Evolutionary conservation across 1,140 invertebrate species (phyloP).

Genomic region (Caerostris darwini): DNA sequence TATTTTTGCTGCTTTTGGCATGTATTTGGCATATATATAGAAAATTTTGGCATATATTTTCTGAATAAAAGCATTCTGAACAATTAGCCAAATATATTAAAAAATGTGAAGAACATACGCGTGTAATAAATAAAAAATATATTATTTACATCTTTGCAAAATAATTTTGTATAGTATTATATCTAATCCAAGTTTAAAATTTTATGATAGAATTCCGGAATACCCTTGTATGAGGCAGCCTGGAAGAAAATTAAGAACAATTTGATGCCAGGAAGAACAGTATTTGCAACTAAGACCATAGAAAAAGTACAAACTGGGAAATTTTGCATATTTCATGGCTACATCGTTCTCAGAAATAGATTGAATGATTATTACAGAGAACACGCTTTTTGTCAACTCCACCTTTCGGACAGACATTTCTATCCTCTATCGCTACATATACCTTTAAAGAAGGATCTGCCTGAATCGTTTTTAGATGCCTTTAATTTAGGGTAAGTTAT

Average conservation of each 20-base stretch:
- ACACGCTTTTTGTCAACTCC: neutral
- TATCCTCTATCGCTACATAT: neutral
- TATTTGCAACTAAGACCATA: neutral
- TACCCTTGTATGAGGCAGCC: neutral
- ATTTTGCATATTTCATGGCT: slow-evolving; percentile 29
- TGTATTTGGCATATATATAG: too few species aligned
- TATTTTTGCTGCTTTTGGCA: too few species aligned
- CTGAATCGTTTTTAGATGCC: neutral
- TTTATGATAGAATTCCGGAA: neutral
- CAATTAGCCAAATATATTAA: too few species aligned
- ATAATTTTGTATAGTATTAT: too few species aligned
- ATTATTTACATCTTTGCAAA: too few species aligned
- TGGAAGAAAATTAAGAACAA: slow-evolving; percentile 43
- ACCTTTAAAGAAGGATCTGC: neutral
- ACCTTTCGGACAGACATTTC: neutral
- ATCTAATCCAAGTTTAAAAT: too few species aligned
- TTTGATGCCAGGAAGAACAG: neutral
- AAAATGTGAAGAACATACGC: too few species aligned
- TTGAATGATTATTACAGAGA: neutral
- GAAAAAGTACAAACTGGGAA: slow-evolving; percentile 9
- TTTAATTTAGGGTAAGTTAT: slow-evolving; percentile 37
- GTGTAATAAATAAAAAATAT: too few species aligned
- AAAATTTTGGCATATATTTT: too few species aligned
- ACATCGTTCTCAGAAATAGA: neutral
- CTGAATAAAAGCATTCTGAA: too few species aligned